Conservation (phyloP, 2,888 invertebrate genomes). For the Drosophila greeni region DNA sequence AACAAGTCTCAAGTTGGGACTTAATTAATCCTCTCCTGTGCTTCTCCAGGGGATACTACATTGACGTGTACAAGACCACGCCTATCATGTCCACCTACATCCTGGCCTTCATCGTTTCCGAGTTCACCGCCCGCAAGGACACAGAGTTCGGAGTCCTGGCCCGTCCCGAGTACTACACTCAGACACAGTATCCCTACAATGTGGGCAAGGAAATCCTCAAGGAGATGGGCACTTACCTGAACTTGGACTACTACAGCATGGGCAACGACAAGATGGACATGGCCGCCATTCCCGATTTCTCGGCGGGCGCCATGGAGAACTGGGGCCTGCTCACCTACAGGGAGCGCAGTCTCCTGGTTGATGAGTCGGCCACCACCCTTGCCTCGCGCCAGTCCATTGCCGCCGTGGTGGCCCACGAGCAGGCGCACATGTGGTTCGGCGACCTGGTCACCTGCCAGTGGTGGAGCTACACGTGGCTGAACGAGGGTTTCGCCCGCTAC, state of each 20-base stretch:
- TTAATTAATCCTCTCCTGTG: neutral
- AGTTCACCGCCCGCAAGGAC: conserved; percentile 77
- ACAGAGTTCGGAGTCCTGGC: conserved; percentile 82
- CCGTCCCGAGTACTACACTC: conserved; percentile 83
- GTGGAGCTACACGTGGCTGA: conserved; percentile 83
- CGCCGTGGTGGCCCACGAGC: conserved; percentile 79
- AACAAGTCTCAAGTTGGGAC: neutral
- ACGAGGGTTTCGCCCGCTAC: conserved; percentile 85
- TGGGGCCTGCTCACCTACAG: conserved; percentile 93
- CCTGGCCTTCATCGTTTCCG: conserved; percentile 87
- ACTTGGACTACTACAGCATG: conserved; percentile 80
- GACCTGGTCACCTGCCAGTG: conserved; percentile 81
- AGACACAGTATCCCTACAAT: conserved; percentile 84
- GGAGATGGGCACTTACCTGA: conserved; percentile 82
- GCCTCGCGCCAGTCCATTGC: conserved; percentile 83
- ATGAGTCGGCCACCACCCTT: conserved; percentile 81
- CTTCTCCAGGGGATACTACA: conserved; percentile 47
- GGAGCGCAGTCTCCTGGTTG: conserved; percentile 85
- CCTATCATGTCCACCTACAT: conserved; percentile 88
- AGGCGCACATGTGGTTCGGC: conserved; percentile 85
- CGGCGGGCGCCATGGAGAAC: conserved; percentile 93
- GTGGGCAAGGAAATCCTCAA: conserved; percentile 81
- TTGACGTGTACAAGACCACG: conserved; percentile 77
- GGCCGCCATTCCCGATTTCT: conserved; percentile 91
- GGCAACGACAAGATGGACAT: conserved; percentile 87